Evolutionary conservation across 2,797 vertebrate species (phyloP).

Genomic region (Lates japonicus): DNA sequence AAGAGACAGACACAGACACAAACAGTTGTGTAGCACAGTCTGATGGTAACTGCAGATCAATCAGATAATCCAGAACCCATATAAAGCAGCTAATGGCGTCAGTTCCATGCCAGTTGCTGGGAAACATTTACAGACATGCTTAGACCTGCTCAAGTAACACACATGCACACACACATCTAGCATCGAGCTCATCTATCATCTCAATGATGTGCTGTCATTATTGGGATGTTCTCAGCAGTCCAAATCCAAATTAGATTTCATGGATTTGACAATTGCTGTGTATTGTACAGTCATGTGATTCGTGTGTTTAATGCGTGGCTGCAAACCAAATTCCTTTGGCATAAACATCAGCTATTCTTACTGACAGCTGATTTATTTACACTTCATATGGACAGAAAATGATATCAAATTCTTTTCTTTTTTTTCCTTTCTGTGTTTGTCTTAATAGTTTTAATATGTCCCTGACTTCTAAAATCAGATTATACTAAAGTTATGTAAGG

Average conservation of each 20-base stretch:
- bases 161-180: slow-evolving; percentile 2
- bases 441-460: background rate
- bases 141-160: background rate
- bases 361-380: background rate
- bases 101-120: background rate
- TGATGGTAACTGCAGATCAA: background rate
- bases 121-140: background rate
- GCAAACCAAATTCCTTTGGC: too few relatives aligned
- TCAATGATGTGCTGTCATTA: background rate
- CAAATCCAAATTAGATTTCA: background rate
- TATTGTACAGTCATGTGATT: background rate
- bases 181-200: background rate
- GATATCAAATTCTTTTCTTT: background rate
- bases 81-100: background rate
- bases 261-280: background rate
- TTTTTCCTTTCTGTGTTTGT: background rate
- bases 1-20: background rate
- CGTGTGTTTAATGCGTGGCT: too few relatives aligned
- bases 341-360: too few relatives aligned
- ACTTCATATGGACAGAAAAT: background rate
- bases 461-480: slow-evolving; percentile 34
- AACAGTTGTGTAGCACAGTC: background rate
- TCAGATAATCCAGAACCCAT: background rate
- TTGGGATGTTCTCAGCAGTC: background rate
- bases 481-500: slow-evolving; percentile 46